Conservation (phyloP, 64 coral and sea anemone genomes). For the Hydrozoanthus tunicans region DNA sequence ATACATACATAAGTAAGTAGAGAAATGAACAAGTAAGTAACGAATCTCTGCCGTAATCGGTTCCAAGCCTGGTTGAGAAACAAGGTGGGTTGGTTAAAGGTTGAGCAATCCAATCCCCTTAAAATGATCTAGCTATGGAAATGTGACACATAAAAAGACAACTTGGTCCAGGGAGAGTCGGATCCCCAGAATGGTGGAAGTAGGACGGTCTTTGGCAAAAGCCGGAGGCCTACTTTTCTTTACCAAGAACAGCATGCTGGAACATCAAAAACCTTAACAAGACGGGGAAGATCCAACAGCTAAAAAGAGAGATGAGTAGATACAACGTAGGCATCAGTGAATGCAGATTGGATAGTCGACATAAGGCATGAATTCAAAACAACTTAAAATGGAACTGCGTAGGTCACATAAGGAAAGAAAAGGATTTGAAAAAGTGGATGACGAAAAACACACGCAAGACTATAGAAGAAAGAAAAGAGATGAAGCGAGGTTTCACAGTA, state of each 20-base stretch:
- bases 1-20: too few species aligned
- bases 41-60: too few species aligned
- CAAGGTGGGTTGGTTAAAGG: neutral
- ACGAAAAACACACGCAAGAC: neutral
- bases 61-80: neutral
- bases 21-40: too few species aligned
- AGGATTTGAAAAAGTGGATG: too few species aligned
- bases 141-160: neutral
- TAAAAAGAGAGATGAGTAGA: neutral
- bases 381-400: too few species aligned
- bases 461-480: neutral
- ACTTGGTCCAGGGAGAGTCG: neutral
- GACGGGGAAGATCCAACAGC: neutral
- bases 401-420: too few species aligned
- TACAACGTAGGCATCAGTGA: neutral
- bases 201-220: constrained; percentile 5
- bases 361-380: too few species aligned
- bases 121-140: constrained; percentile 15
- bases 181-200: neutral
- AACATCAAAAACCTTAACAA: neutral
- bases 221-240: neutral
- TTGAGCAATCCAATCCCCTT: neutral
- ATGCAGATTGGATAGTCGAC: neutral
- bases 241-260: neutral
- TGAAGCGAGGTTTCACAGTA: neutral